Conservation (phyloP, 2,797 vertebrate genomes). For the Amblyraja radiata region DNA sequence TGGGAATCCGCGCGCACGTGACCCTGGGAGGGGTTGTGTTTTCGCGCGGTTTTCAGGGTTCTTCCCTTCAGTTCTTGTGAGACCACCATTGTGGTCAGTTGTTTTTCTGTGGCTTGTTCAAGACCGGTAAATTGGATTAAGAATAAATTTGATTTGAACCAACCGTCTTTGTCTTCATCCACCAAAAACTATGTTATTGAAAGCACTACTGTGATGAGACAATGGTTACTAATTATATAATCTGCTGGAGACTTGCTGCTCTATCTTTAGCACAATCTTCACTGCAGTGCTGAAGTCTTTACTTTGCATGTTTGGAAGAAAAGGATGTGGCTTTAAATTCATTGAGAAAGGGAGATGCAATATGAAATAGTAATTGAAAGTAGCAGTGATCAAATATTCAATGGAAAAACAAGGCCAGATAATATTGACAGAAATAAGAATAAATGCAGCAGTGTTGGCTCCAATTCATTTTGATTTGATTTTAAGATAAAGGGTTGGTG, state of each 20-base stretch:
- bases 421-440: neutral
- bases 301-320: neutral
- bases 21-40: too few relatives aligned
- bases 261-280: neutral
- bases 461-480: neutral
- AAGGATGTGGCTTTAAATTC: neutral
- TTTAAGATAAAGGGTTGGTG: neutral
- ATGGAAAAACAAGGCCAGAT: neutral
- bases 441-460: neutral
- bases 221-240: neutral
- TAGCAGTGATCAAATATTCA: neutral
- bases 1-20: too few relatives aligned
- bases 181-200: too few relatives aligned
- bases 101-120: too few relatives aligned
- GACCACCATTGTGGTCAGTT: too few relatives aligned
- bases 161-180: too few relatives aligned
- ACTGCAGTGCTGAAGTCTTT: neutral
- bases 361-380: neutral
- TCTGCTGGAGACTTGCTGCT: too few relatives aligned
- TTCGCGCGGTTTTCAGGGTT: too few relatives aligned
- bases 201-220: neutral
- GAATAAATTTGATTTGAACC: too few relatives aligned
- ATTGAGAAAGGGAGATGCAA: neutral
- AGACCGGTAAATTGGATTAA: too few relatives aligned
- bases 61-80: too few relatives aligned